Evolutionary conservation across 1,140 invertebrate species (phyloP).

Genomic region (Dendroctonus valens): DNA sequence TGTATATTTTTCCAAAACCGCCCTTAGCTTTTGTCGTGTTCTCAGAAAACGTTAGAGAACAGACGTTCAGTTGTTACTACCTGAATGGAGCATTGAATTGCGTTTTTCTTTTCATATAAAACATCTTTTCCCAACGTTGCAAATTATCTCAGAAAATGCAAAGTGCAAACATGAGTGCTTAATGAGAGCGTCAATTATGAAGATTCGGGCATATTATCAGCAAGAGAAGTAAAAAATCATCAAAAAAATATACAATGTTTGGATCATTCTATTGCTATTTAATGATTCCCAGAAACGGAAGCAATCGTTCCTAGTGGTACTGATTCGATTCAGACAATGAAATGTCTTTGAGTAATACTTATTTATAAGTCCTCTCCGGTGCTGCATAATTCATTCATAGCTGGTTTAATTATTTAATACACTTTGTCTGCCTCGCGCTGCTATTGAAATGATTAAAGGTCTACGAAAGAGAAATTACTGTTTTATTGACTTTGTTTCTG

Average conservation of each 20-base stretch:
- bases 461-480: too few species aligned
- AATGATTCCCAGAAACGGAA: constrained; percentile 21
- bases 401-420: constrained; percentile 5
- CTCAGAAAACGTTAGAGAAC: too few species aligned
- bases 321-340: not conserved
- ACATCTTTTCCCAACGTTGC: too few species aligned
- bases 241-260: not conserved
- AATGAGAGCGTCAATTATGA: not conserved
- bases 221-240: not conserved
- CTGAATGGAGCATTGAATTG: too few species aligned
- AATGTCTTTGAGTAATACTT: constrained; percentile 12
- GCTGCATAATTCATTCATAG: constrained; percentile 19
- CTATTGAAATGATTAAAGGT: not conserved
- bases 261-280: constrained; percentile 10
- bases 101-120: too few species aligned
- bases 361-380: constrained; percentile 7
- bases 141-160: too few species aligned
- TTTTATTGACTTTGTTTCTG: too few species aligned
- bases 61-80: too few species aligned
- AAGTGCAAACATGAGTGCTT: not conserved
- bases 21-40: too few species aligned
- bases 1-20: too few species aligned
- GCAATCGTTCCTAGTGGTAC: constrained; percentile 9
- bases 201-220: not conserved
- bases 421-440: not conserved